Conservation (phyloP, 1,140 invertebrate genomes). For the Calliopsis andreniformis region DNA sequence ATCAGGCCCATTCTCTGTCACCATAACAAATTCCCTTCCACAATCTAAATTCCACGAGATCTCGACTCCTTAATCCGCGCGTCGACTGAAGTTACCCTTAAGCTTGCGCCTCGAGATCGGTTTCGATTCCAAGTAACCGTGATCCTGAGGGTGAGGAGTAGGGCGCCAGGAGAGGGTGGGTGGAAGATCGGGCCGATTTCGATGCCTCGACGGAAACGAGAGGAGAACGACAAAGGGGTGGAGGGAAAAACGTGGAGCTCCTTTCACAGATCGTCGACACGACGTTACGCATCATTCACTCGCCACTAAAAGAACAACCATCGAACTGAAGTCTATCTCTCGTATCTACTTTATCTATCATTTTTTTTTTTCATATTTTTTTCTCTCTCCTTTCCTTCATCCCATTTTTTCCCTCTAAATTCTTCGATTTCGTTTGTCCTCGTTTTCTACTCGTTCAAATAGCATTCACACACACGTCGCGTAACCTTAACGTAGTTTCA, state of each 20-base stretch:
- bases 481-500: constrained; percentile 66
- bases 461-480: constrained; percentile 61
- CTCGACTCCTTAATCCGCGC: too few species aligned
- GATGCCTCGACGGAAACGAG: constrained; percentile 5
- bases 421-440: constrained; percentile 48
- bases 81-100: too few species aligned
- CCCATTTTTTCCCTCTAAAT: constrained; percentile 9
- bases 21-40: too few species aligned
- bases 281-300: constrained; percentile 38
- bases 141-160: neutral
- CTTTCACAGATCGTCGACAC: constrained; percentile 29
- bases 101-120: too few species aligned
- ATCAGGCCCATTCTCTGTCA: too few species aligned
- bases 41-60: too few species aligned
- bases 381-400: neutral
- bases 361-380: constrained; percentile 7
- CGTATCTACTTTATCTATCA: neutral
- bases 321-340: constrained; percentile 28
- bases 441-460: neutral
- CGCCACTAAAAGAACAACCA: constrained; percentile 33
- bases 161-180: constrained; percentile 19
- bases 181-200: constrained; percentile 44
- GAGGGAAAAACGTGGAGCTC: constrained; percentile 3
- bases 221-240: neutral
- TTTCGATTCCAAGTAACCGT: constrained; percentile 16